These are phyloP conservation scores for Scalopus aquaticus DNA, from an alignment of 2,113 vertebrate genomes.

Conservation along the genomic window DNA sequence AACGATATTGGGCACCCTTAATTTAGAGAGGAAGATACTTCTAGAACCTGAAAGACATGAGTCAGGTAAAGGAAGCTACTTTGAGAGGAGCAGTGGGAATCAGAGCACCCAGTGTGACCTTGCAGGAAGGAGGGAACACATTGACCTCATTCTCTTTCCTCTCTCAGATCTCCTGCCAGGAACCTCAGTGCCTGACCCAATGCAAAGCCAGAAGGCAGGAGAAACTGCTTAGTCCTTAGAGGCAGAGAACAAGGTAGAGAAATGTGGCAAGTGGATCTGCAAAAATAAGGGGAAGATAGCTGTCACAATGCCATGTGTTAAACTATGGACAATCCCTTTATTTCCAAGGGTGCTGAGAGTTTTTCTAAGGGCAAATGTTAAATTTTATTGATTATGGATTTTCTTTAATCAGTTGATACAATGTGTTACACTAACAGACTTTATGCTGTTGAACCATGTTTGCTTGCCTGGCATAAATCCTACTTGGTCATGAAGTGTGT, in stretches of 20 bases:
- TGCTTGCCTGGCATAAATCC: background rate
- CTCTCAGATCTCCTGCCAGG: background rate
- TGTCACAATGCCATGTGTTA: background rate
- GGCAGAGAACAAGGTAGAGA: background rate
- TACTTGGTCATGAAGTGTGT: background rate
- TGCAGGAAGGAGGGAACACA: background rate
- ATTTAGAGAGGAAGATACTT: background rate
- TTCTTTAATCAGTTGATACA: background rate
- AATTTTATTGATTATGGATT: background rate
- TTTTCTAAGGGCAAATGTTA: background rate
- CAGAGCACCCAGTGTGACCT: background rate
- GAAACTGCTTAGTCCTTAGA: background rate
- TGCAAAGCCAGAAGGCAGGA: background rate
- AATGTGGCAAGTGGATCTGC: background rate
- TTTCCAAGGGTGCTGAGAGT: background rate
- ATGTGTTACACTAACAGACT: background rate
- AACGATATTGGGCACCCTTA: background rate
- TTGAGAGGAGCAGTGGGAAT: background rate
- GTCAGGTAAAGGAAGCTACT: background rate
- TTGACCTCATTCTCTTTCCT: background rate
- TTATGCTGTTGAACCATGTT: background rate
- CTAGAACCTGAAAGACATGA: background rate
- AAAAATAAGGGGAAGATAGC: background rate
- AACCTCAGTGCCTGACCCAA: background rate
- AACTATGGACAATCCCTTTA: background rate